Base-by-base conservation (phyloP, 2,888 invertebrate genomes). In the Sturmia bella region DNA sequence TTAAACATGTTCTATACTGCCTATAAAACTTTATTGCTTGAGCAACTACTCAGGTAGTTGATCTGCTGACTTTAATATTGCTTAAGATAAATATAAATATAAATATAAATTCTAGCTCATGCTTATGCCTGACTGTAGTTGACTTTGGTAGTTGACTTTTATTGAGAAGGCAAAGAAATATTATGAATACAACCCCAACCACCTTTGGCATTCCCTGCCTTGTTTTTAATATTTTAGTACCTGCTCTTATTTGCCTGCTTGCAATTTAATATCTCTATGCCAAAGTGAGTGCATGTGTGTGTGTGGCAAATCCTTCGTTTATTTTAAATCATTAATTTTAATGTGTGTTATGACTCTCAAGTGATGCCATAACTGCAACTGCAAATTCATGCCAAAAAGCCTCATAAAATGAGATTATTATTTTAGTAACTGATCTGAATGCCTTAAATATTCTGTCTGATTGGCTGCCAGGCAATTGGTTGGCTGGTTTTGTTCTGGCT, bases 331-430 rank as follows among this genome's bases (percentile, higher is more conserved):
- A 69, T 69, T 76, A 69, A 69, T 69, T 61, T 32, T 69, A 76
- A 76, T 76, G 37, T 54, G 24, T 41, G 48, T 70, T 70, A 70
- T 57, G 48, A 70, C 50, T 70, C 63, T 77, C 64, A 77, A 63
- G 64, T 57, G 69, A 63, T 70, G 63, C 41, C 50, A 43, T 57
- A 57, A 70, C 64, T 43, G 64, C 37, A 68, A 43, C 52, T 52
- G 57, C 41, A 19, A 50, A 17, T 37, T 54, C 15, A 45, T 24
- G 11, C 13, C 1, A 43, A 4, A 21, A 32, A 52, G 15, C n/a
- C 41, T 41, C 45, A 63, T 56, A 19, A 27, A 39, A 54, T 70
- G 21, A 27, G 32, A 52, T 69, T 43, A 69, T 52, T 72, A 52
- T 72, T 61, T 39, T 61, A 27, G 52, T 72, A 61, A 19, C 61